Percentiles rank a stretch among this genome's conserved stretches.
Evolutionary conservation across 2,888 invertebrate species (phyloP).

Genomic region (Hyles lineata): DNA sequence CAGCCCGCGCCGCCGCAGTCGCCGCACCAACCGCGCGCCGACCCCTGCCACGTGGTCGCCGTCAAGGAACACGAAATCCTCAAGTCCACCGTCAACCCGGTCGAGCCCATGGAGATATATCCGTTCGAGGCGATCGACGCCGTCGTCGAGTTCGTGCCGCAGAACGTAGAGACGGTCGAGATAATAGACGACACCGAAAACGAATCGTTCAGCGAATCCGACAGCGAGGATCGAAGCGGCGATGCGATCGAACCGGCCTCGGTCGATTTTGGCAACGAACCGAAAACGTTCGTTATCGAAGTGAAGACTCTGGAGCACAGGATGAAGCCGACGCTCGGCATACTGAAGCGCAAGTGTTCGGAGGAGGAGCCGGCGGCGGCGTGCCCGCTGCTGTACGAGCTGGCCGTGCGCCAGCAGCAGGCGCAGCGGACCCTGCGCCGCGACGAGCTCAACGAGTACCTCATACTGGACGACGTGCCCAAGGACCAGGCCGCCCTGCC

Average conservation of each 20-base stretch:
- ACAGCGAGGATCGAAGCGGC: conserved; percentile 52
- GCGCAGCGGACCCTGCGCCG: conserved; percentile 47
- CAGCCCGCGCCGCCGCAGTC: conserved; percentile 36
- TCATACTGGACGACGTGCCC: conserved; percentile 68
- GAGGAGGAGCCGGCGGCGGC: conserved; percentile 53
- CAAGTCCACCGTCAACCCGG: conserved; percentile 84
- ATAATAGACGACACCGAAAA: conserved; percentile 83
- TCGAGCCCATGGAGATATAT: conserved; percentile 72
- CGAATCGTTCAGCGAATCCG: conserved; percentile 50
- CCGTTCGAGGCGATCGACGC: conserved; percentile 82
- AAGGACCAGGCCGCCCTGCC: conserved; percentile 65
- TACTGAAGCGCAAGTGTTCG: conserved; percentile 59
- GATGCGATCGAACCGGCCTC: conserved; percentile 35
- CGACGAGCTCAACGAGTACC: conserved; percentile 62
- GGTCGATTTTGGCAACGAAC: conserved; percentile 63
- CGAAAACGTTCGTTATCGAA: conserved; percentile 73
- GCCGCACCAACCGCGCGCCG: conserved; percentile 29
- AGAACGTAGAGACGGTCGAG: conserved; percentile 82
- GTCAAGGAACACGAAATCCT: conserved; percentile 88
- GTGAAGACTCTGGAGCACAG: conserved; percentile 69
- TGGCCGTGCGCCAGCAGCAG: conserved; percentile 43
- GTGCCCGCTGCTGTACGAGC: conserved; percentile 52
- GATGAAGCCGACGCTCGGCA: conserved; percentile 71
- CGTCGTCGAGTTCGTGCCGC: conserved; percentile 82
- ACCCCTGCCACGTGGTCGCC: conserved; percentile 86